phyloP scores from a whole-genome alignment of 1,140 invertebrate genomes.

The Dolichoris vasculosae region DNA sequence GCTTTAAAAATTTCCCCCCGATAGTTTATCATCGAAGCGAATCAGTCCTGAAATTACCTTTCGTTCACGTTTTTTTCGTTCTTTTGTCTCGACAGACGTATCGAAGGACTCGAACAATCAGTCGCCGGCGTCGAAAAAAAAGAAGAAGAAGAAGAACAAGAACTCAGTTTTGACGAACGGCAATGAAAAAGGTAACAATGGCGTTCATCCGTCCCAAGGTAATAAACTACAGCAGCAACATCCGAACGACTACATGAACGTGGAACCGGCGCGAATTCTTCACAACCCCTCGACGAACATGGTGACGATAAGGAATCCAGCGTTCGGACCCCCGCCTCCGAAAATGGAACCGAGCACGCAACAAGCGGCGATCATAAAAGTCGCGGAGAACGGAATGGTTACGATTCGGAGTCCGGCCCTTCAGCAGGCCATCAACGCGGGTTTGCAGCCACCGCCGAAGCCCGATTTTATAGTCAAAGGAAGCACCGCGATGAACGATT shows the following conservation, averaged over 20 bases:
- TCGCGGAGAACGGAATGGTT: conserved; percentile 84
- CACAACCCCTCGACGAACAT: conserved; percentile 78
- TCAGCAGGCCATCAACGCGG: conserved; percentile 73
- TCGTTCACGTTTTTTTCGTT: neutral
- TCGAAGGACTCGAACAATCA: conserved; percentile 56
- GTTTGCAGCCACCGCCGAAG: conserved; percentile 67
- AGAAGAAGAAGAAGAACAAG: conserved; percentile 79
- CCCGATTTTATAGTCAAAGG: conserved; percentile 72
- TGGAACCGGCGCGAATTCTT: conserved; percentile 66
- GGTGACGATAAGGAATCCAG: conserved; percentile 84
- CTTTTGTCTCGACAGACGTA: conserved; percentile 54
- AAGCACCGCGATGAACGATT: conserved; percentile 48
- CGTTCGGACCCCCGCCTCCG: conserved; percentile 77
- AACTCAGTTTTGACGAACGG: conserved; percentile 54
- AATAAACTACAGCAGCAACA: conserved; percentile 39
- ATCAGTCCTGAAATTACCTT: too few relatives aligned
- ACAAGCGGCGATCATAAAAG: conserved; percentile 81
- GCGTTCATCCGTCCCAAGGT: neutral
- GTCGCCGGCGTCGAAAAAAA: conserved; percentile 67
- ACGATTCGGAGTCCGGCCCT: conserved; percentile 84
- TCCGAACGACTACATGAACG: conserved; percentile 47
- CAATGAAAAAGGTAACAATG: conserved; percentile 29
- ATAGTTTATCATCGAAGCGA: too few relatives aligned
- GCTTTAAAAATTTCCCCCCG: too few relatives aligned
- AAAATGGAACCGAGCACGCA: conserved; percentile 64